Evolutionary conservation across 2,888 invertebrate genomes (phyloP).

Genomic region (Scaptomyza reducta): DNA sequence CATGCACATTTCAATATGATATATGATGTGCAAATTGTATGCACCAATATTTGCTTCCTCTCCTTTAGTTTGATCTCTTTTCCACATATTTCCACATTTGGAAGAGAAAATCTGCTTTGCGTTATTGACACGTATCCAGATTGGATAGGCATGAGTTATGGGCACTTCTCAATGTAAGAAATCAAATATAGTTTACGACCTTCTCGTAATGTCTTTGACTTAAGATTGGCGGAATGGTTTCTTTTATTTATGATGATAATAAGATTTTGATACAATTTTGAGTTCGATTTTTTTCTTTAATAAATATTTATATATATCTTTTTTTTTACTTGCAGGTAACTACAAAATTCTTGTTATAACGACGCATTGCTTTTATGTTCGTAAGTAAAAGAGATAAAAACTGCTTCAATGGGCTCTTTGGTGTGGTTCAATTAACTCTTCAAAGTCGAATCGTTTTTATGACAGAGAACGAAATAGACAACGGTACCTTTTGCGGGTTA

Average conservation of each 20-base stretch:
- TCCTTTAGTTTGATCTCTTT: conserved; percentile 25
- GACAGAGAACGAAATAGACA: conserved; percentile 14
- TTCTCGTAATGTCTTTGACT: conserved; percentile 27
- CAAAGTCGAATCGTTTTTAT: conserved; percentile 36
- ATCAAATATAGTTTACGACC: conserved; percentile 49
- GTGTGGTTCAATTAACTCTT: conserved; percentile 60
- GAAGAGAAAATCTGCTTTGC: conserved; percentile 6
- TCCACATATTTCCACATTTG: background rate
- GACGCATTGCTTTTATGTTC: background rate
- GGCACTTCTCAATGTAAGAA: conserved; percentile 31
- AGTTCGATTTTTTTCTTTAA: too few species aligned
- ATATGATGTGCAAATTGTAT: conserved; percentile 74
- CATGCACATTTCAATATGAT: conserved; percentile 69
- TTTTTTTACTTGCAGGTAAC: conserved; percentile 54
- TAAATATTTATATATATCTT: background rate
- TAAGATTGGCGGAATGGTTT: too few species aligned
- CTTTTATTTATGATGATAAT: too few species aligned
- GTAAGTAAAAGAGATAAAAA: conserved; percentile 28
- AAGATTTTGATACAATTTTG: too few species aligned
- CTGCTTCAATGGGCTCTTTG: background rate
- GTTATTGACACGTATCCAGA: conserved; percentile 48
- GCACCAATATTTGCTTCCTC: conserved; percentile 49
- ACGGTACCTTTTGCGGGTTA: conserved; percentile 50
- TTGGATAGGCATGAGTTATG: conserved; percentile 53
- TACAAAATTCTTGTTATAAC: conserved; percentile 3